A percentile compares a stretch with the other conserved stretches of the same genome.
Evolutionary conservation across 2,888 invertebrate species (phyloP).

Genomic region (Lapara coniferarum): DNA sequence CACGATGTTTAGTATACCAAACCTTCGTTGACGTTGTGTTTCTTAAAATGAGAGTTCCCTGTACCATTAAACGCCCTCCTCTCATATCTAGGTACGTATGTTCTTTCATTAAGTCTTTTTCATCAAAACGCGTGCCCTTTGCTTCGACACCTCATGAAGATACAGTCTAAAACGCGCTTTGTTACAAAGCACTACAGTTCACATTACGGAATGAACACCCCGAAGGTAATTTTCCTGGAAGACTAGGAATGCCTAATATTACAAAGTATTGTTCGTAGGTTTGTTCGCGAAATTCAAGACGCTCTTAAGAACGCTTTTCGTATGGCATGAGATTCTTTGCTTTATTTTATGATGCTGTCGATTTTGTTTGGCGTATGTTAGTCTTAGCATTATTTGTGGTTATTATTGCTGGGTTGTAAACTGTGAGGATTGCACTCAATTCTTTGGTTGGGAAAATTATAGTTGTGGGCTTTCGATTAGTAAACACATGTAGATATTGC

Average conservation of each 20-base stretch:
- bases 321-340: constrained; percentile 6
- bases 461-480: too few species aligned
- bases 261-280: constrained; percentile 38
- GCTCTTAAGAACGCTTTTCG: constrained; percentile 12
- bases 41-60: background rate
- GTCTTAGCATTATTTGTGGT: background rate
- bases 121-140: constrained; percentile 43
- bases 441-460: too few species aligned
- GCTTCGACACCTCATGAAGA: constrained; percentile 26
- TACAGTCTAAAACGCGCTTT: background rate
- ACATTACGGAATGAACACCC: background rate
- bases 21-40: background rate
- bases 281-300: background rate
- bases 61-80: constrained; percentile 1
- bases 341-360: background rate
- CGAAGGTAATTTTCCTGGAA: constrained; percentile 48
- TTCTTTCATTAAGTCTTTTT: constrained; percentile 56
- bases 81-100: constrained; percentile 21
- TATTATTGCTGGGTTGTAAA: background rate
- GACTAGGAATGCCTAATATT: constrained; percentile 53
- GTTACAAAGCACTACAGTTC: constrained; percentile 3
- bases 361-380: background rate
- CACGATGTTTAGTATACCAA: background rate
- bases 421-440: too few species aligned
- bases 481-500: too few species aligned